Percentiles rank a stretch among this genome's conserved stretches.
phyloP scores from a whole-genome alignment of 2,113 vertebrate genomes.

The Mellivora capensis region DNA sequence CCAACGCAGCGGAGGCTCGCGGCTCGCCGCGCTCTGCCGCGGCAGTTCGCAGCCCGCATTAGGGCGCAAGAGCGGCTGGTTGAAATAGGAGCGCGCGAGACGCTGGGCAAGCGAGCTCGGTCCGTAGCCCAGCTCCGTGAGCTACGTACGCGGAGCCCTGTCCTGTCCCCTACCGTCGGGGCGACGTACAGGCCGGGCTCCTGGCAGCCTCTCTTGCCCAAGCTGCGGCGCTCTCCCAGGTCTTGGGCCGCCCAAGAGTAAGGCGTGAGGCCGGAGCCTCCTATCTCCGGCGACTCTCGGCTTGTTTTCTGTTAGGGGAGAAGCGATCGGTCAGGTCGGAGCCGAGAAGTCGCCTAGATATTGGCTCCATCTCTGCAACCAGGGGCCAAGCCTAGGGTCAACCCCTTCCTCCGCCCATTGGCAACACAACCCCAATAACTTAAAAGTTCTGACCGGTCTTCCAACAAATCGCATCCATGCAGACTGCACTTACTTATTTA shows the following conservation, averaged over 20 bases:
- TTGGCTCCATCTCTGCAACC: not conserved
- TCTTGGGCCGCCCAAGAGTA: not conserved
- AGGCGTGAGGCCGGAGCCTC: constrained; percentile 9
- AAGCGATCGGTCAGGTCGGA: constrained; percentile 23
- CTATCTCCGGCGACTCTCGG: constrained; percentile 32
- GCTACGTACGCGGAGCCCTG: not conserved
- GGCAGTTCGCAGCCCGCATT: not conserved
- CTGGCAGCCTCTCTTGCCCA: not conserved
- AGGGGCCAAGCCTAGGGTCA: not conserved
- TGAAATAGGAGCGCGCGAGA: not conserved
- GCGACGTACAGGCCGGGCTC: not conserved
- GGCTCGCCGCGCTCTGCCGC: not conserved
- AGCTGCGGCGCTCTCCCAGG: not conserved
- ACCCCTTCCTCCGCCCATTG: not conserved
- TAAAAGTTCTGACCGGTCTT: constrained; percentile 21
- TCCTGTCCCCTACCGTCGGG: not conserved
- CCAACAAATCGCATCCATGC: not conserved
- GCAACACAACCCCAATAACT: not conserved
- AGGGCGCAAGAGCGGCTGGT: not conserved
- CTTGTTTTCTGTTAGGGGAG: constrained; percentile 60
- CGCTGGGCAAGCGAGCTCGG: not conserved
- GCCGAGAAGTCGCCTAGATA: constrained; percentile 34
- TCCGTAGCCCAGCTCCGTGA: not conserved
- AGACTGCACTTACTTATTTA: not conserved
- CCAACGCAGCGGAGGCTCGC: not conserved